Evolutionary conservation across 2,113 vertebrate genomes (phyloP), one percentile per base, ranked within the genome.

Genomic region (Planiliza haematocheilus): DNA sequence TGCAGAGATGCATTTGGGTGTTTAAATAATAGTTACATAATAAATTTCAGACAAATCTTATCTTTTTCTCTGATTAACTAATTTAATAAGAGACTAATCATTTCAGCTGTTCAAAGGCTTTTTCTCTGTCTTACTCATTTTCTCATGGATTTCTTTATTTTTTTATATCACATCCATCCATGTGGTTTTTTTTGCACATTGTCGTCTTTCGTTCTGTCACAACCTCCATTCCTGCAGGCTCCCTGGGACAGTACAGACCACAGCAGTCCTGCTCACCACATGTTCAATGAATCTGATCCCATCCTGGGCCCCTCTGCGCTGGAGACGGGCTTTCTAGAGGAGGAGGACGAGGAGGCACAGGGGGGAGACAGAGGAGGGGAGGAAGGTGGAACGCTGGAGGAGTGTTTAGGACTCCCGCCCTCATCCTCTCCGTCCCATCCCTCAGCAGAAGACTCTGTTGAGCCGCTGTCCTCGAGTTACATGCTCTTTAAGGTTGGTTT

Each of bases 271-370:
- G 89, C 93, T 38, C 92, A 94, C 56, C 93, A 94, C 79, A 94
- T 95, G 91, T 94, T 94, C 83, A 94, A 94, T 1, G 94, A 94
- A 24, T 90, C 93, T 0, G 94, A 94, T 60, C 91, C 94, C 0
- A 94, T 94, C 77, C 86, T 94, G 48, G 92, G 93, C 1, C 88
- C 92, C 0, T 88, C 90, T 1, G 34, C 85, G 3, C 86, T 94
- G 72, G 93, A 92, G 87, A 41, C 93, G 0, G 92, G 91, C 49
- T 94, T 94, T 30, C 87, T 94, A 79, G 94, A 94, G 72, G 88
- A 93, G 45, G 87, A 92, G n/a, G 92, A 93, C 1, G 93, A 92
- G 56, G 93, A 93, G 70, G 84, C 77, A 4, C 92, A 70, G 69
- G 80, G 80, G 7, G 82, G 57, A 49, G 84, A 83, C 37, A 14